These are phyloP conservation scores for Sinelater perroti DNA, from an alignment of 2,888 invertebrate genomes.

Conservation along the genomic window DNA sequence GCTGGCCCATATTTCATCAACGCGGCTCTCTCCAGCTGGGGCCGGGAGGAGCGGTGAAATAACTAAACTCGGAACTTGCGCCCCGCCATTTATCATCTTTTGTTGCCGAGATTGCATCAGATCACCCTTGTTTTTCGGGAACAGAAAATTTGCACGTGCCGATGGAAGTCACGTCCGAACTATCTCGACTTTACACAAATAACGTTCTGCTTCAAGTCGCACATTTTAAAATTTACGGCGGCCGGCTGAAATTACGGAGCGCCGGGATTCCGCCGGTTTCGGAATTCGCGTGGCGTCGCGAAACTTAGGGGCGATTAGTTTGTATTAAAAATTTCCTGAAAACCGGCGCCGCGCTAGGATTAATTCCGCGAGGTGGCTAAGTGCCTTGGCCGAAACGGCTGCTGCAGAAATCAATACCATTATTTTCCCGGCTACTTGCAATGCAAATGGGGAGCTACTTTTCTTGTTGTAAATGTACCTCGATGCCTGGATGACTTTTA, in stretches of 20 bases:
- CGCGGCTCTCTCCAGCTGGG: no score
- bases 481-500: conserved; percentile 1
- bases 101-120: conserved; percentile 15
- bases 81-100: conserved; percentile 17
- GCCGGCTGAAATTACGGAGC: not conserved
- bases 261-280: no score
- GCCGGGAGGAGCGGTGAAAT: conserved; percentile 1
- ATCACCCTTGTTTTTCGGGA: conserved; percentile 13
- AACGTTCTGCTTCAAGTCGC: not conserved
- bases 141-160: conserved; percentile 15
- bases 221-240: no score
- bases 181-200: not conserved
- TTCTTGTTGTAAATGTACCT: conserved; percentile 11
- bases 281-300: no score
- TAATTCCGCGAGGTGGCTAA: no score
- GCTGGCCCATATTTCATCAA: no score
- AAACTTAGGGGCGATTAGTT: no score
- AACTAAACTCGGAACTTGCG: conserved; percentile 8
- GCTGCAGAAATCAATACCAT: conserved; percentile 11
- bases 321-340: no score
- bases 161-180: conserved; percentile 11
- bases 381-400: conserved; percentile 7
- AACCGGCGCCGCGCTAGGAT: no score
- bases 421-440: conserved; percentile 9
- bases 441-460: conserved; percentile 13